Evolutionary conservation across 2,888 invertebrate species (phyloP).

Genomic region (Nasonovia ribisnigri): DNA sequence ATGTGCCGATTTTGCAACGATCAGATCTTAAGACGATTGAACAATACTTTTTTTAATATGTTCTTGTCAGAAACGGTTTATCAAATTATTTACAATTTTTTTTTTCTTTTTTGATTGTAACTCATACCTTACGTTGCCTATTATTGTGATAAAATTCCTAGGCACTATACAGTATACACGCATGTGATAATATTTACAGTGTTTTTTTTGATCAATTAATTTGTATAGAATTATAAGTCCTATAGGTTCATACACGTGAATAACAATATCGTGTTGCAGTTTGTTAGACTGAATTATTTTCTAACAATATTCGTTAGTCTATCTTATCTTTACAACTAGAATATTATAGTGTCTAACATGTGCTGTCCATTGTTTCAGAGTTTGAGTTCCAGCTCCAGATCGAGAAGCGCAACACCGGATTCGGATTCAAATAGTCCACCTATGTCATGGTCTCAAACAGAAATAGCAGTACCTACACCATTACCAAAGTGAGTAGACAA

Average conservation of each 20-base stretch:
- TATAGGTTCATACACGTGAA: neutral
- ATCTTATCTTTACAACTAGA: neutral
- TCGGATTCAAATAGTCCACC: constrained; percentile 81
- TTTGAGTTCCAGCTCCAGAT: constrained; percentile 85
- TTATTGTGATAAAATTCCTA: constrained; percentile 1
- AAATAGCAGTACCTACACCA: constrained; percentile 36
- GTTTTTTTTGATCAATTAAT: neutral
- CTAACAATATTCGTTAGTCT: constrained; percentile 27
- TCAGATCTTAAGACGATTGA: constrained; percentile 2
- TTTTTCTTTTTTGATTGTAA: constrained; percentile 1
- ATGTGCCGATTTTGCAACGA: neutral
- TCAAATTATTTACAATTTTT: neutral
- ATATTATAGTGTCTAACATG: neutral
- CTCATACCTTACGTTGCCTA: neutral
- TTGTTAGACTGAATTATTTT: neutral
- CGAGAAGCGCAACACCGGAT: constrained; percentile 90
- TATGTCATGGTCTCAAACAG: constrained; percentile 69
- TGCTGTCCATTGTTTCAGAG: constrained; percentile 73
- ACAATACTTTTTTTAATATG: neutral
- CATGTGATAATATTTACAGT: neutral
- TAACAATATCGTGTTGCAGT: constrained; percentile 21
- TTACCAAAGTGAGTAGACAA: constrained; percentile 56
- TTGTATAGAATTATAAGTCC: neutral
- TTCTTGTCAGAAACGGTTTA: neutral
- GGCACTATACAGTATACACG: neutral